Conservation (phyloP, 2,888 invertebrate species). For the Lasioglossum leucozonium region DNA sequence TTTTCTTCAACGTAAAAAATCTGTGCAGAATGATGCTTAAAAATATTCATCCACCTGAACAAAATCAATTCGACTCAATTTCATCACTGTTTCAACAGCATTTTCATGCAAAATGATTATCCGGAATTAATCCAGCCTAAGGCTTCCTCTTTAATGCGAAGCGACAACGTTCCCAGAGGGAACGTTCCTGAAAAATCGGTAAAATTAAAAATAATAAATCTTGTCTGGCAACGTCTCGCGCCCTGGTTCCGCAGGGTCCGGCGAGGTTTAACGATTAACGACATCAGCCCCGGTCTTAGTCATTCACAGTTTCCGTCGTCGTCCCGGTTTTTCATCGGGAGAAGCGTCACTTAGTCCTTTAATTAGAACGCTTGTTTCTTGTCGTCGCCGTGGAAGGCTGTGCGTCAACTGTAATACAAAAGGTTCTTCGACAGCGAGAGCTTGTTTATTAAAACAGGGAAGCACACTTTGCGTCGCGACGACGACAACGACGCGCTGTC, state of each 20-base stretch:
- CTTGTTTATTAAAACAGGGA: conserved; percentile 26
- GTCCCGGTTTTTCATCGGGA: not conserved
- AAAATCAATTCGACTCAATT: not conserved
- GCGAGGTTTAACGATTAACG: conserved; percentile 5
- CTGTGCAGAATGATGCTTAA: too few relatives aligned
- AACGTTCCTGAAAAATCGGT: not conserved
- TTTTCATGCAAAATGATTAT: not conserved
- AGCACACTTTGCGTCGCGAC: conserved; percentile 1
- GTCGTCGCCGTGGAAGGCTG: not conserved
- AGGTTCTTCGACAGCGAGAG: conserved; percentile 5
- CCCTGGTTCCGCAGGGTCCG: not conserved
- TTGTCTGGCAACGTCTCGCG: not conserved
- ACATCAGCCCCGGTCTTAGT: conserved; percentile 1
- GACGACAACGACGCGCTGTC: not conserved
- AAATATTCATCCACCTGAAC: not conserved
- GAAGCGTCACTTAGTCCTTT: conserved; percentile 26
- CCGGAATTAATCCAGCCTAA: not conserved
- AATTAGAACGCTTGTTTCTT: conserved; percentile 38
- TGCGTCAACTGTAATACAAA: conserved; percentile 8
- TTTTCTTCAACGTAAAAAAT: too few relatives aligned
- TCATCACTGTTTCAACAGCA: not conserved
- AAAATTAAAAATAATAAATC: not conserved
- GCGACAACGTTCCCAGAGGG: not conserved
- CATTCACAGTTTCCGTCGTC: conserved; percentile 15
- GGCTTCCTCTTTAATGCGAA: not conserved